Base-by-base conservation (phyloP, 2,888 invertebrate genomes). In the Dryadula phaetusa region DNA sequence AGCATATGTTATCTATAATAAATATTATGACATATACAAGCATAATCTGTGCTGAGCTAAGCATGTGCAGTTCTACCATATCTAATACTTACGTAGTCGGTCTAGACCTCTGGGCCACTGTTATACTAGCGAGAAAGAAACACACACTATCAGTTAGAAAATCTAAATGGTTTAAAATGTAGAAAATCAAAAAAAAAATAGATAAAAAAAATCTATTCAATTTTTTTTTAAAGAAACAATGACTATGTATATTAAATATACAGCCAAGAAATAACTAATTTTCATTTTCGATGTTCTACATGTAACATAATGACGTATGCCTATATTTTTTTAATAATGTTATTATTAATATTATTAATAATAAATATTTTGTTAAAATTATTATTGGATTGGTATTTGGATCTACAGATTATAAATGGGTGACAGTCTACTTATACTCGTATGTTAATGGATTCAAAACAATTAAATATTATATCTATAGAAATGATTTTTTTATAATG, bases 61-160 rank as follows among this genome's bases (percentile, higher is more conserved):
- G 78, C 77, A 49, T 53, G 79, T 80, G 79, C 75, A 44, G 14
- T 28, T 74, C 78, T 77, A 76, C 73, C 25, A 62, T 67, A 63
- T 64, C 77, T 72, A 74, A 75, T 91, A 93, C 93, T 93, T 82
- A 93, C 93, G 93, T 93, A 70, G 93, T 93, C 61, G 93, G 93
- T 82, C 93, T 92, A 90, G 93, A 93, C 75, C 92, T 84, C 90
- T 92, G 93, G 82, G 93, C 93, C 87, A 92, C 92, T 79, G 93
- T 91, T 80, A 93, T 90, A 92, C 93, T 93, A 92, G 88, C 89
- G 76, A 81, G 81, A 85, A 76, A 90, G 79, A 89, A 90, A 88
- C 82, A 87, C 79, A 83, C 82, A 79, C 82, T 83, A 82, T 86
- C 72, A 80, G 82, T 86, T 82, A 82, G 76, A 70, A 76, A 77